Conservation (phyloP, 2,113 vertebrate genomes). For the Pipa parva region DNA sequence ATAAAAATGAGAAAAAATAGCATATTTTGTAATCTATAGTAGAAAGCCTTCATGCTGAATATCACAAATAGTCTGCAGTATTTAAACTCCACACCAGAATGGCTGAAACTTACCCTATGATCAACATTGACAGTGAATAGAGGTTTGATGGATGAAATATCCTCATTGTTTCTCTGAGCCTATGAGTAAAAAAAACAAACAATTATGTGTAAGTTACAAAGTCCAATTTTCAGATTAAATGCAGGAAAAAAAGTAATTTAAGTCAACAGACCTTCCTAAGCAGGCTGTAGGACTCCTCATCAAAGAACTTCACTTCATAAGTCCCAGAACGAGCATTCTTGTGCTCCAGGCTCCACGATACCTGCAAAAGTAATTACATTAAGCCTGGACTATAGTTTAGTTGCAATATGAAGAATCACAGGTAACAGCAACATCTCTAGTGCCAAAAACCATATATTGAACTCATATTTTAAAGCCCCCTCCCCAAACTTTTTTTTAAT, state of each 20-base stretch:
- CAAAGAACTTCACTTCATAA: slow-evolving; percentile 87
- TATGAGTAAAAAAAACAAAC: slow-evolving; percentile 53
- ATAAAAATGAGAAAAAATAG: no score
- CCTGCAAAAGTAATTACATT: slow-evolving; percentile 57
- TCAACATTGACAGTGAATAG: slow-evolving; percentile 84
- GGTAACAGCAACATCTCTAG: no score
- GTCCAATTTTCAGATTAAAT: not conserved
- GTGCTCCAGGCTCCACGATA: slow-evolving; percentile 87
- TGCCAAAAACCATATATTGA: no score
- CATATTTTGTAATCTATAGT: no score
- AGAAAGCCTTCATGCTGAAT: no score
- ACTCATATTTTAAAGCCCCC: no score
- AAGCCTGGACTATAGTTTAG: no score
- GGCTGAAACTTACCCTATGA: slow-evolving; percentile 75
- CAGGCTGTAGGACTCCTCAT: slow-evolving; percentile 84
- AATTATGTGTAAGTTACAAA: no score
- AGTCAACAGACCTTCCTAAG: slow-evolving; percentile 69
- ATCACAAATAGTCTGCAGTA: no score
- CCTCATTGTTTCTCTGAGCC: slow-evolving; percentile 90
- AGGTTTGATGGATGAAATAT: slow-evolving; percentile 74
- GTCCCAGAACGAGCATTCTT: slow-evolving; percentile 80
- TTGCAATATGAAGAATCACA: no score
- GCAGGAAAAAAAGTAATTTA: not conserved
- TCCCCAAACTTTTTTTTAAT: no score
- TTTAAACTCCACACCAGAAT: no score